phyloP scores from a whole-genome alignment of 1,140 invertebrate genomes.

The Stenopsyche tienmushanensis region DNA sequence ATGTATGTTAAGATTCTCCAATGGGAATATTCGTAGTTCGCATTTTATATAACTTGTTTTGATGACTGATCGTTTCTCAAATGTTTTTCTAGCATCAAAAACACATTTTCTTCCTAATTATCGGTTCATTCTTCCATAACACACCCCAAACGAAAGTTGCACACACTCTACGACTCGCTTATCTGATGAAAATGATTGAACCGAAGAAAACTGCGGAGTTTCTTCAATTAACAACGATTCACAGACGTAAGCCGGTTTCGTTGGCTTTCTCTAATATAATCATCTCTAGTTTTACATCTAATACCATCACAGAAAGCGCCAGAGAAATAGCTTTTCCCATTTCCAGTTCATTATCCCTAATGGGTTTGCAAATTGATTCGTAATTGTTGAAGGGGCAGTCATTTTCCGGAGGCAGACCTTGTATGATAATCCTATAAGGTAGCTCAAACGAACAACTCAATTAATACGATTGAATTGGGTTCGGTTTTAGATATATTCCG shows the following conservation, averaged over 20 bases:
- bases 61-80: too few species aligned
- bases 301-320: background rate
- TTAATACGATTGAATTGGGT: too few species aligned
- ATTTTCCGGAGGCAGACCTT: background rate
- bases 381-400: constrained; percentile 30
- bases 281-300: background rate
- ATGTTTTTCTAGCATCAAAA: too few species aligned
- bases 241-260: background rate
- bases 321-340: constrained; percentile 35
- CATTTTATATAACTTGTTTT: too few species aligned
- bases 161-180: too few species aligned
- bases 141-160: too few species aligned
- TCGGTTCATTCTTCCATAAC: too few species aligned
- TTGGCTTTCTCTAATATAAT: background rate
- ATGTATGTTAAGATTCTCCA: too few species aligned
- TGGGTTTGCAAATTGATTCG: constrained; percentile 40
- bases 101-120: too few species aligned
- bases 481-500: too few species aligned
- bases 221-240: background rate
- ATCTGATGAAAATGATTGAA: too few species aligned
- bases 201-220: background rate
- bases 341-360: constrained; percentile 42
- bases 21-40: too few species aligned
- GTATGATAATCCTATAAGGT: background rate
- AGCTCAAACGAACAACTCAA: constrained; percentile 1